Conservation (phyloP, 2,888 invertebrate species). For the Dusona sp. region DNA sequence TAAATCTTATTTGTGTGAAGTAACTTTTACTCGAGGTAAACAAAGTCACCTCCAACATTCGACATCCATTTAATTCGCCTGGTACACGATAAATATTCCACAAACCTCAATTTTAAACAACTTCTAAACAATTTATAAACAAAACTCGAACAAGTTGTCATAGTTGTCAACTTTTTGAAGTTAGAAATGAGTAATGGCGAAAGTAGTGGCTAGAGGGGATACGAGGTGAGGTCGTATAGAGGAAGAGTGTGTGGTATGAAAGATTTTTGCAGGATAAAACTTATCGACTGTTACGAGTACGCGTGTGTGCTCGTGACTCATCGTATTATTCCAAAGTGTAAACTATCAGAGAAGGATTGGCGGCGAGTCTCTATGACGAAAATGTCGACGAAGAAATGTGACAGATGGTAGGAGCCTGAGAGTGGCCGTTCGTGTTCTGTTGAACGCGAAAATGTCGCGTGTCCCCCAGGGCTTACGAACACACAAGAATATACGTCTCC, state of each 20-base stretch:
- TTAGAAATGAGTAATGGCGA: neutral
- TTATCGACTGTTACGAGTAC: neutral
- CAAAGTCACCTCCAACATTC: neutral
- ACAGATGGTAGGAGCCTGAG: neutral
- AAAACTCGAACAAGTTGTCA: neutral
- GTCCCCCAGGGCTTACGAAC: constrained; percentile 5
- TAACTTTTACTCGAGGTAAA: neutral
- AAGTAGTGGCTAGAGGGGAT: neutral
- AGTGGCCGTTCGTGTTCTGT: constrained; percentile 3
- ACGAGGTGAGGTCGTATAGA: neutral
- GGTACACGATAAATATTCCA: neutral
- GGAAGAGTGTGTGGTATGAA: neutral
- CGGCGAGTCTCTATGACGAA: constrained; percentile 7
- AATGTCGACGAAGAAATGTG: constrained; percentile 33
- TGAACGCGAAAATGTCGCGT: neutral
- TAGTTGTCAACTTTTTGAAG: neutral
- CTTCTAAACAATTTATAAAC: too few relatives aligned
- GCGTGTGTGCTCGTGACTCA: neutral
- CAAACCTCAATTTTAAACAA: too few relatives aligned
- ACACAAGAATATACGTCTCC: neutral
- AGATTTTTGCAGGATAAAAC: neutral
- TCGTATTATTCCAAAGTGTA: neutral
- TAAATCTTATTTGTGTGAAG: neutral
- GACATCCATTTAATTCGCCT: neutral
- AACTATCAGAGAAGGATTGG: constrained; percentile 16